phyloP scores from a whole-genome alignment of 2,888 invertebrate genomes.

The Drosophila neonasuta region DNA sequence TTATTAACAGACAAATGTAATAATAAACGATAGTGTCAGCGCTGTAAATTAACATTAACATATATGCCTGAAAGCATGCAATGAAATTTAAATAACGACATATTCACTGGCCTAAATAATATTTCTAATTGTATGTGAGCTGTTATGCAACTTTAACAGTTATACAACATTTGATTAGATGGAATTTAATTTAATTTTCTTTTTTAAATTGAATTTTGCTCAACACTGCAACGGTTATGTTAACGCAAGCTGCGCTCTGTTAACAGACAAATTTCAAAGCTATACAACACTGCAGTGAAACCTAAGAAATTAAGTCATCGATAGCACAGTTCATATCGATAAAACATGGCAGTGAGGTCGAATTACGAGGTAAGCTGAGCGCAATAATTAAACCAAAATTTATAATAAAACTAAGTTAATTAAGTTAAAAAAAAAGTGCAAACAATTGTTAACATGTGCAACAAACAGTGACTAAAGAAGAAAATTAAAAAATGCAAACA shows the following conservation, averaged over 20 bases:
- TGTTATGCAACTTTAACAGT: neutral
- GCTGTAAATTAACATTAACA: constrained; percentile 1
- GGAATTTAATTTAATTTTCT: neutral
- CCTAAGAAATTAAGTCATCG: constrained; percentile 37
- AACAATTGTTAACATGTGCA: constrained; percentile 60
- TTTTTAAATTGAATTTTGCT: neutral
- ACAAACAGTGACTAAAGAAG: constrained; percentile 18
- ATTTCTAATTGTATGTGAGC: neutral
- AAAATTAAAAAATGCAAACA: constrained; percentile 2
- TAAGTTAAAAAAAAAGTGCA: constrained; percentile 56
- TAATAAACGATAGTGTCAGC: constrained; percentile 7
- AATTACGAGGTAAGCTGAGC: constrained; percentile 82
- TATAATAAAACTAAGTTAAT: constrained; percentile 60
- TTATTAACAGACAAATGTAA: neutral
- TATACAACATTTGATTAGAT: neutral
- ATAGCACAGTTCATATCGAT: constrained; percentile 56
- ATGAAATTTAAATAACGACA: neutral
- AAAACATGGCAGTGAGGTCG: constrained; percentile 82
- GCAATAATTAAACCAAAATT: constrained; percentile 55
- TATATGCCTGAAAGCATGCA: constrained; percentile 3
- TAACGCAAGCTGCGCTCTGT: constrained; percentile 22
- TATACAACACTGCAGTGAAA: constrained; percentile 29
- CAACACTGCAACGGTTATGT: constrained; percentile 15
- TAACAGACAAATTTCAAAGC: neutral
- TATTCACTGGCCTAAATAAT: neutral